Base-by-base conservation (phyloP, 2,888 invertebrate genomes). In the Apoda limacodes region DNA sequence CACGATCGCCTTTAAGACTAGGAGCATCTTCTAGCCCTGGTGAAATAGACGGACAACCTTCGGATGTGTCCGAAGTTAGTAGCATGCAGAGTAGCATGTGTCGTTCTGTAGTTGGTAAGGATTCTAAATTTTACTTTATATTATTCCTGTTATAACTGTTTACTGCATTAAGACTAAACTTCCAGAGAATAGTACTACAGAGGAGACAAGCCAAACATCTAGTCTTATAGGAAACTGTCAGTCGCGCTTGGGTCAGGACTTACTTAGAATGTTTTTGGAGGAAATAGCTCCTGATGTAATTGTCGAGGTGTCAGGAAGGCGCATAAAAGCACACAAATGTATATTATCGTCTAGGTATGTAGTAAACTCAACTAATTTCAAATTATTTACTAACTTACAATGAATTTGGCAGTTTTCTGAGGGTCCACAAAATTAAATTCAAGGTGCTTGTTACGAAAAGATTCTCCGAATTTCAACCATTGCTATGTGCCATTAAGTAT, bases 291-390 rank as follows among this genome's bases (percentile, higher is more conserved):
- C 95, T 0, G 95, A 95, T 59, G 93, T 94, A 24, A 85, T 88
- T 4, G 88, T 93, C 6, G 92, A 93, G 60, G 93, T 93, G 7
- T 88, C 88, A 22, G 93, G 92, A 1, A 84, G 89, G 28, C 85
- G 90, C 28, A 88, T 96, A 28, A 89, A 89, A 57, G 95, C 95
- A 2, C 95, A 95, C 60, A 93, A 93, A 67, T 95, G 95, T 62
- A 93, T 97, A 52, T 74, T 97, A 38, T 90, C 93, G 29, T 94
- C 95, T 9, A 83, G 81, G 80, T 76, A 17, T 40, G 19, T n/a
- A n/a, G n/a, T n/a, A n/a, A n/a, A n/a, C n/a, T n/a, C n/a, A n/a
- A n/a, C n/a, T n/a, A n/a, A n/a, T n/a, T n/a, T n/a, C n/a, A n/a
- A n/a, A n/a, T n/a, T n/a, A n/a, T n/a, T n/a, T n/a, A n/a, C n/a